Percentiles rank a stretch among this genome's conserved stretches.
phyloP scores from a whole-genome alignment of 2,888 invertebrate genomes.

The Apodemia mormo region DNA sequence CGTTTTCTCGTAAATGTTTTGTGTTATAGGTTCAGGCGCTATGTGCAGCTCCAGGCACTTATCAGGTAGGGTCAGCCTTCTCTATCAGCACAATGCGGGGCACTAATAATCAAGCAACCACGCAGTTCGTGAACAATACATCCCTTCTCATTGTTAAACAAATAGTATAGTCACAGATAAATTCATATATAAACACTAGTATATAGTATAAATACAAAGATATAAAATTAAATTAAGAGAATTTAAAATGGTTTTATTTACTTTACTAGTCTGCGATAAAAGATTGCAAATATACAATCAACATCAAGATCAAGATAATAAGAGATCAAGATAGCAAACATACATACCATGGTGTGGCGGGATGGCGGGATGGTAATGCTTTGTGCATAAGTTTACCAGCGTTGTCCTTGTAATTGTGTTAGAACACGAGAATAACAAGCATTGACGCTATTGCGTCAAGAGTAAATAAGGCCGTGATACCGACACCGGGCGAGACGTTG shows the following conservation, averaged over 20 bases:
- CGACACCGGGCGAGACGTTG: too few relatives aligned
- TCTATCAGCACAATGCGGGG: conserved; percentile 53
- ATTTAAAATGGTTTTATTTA: neutral
- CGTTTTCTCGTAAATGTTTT: neutral
- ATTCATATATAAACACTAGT: neutral
- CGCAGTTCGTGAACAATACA: conserved; percentile 56
- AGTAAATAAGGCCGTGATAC: too few relatives aligned
- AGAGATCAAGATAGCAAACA: too few relatives aligned
- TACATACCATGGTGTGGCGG: too few relatives aligned
- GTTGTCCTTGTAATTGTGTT: too few relatives aligned
- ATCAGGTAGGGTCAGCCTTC: conserved; percentile 84
- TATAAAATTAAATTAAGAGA: neutral
- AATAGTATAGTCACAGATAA: conserved; percentile 34
- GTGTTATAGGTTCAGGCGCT: conserved; percentile 80
- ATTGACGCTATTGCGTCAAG: too few relatives aligned
- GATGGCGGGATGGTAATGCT: too few relatives aligned
- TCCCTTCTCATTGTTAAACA: conserved; percentile 66
- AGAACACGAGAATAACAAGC: too few relatives aligned
- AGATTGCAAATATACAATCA: too few relatives aligned
- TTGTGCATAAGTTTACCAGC: too few relatives aligned
- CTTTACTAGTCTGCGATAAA: neutral
- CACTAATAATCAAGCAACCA: conserved; percentile 43
- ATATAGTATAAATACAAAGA: neutral
- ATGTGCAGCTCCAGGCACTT: conserved; percentile 84
- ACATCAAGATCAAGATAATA: too few relatives aligned